Evolutionary conservation across 2,797 vertebrate genomes (phyloP).

Genomic region (Tolypeutes matacus): DNA sequence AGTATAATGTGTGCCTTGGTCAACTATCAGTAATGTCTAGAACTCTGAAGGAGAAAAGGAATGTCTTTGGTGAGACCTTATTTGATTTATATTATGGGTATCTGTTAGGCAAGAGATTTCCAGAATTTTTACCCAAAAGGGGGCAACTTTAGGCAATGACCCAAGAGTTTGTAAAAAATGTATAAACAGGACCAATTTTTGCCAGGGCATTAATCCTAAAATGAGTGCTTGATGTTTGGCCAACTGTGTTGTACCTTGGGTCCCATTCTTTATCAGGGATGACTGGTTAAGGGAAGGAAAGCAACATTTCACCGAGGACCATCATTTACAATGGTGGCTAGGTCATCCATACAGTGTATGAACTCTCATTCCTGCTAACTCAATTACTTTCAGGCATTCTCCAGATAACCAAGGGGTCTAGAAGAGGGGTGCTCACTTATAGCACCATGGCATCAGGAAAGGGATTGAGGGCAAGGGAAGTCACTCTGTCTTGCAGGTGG

Average conservation of each 20-base stretch:
- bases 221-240: background rate
- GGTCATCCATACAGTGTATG: accelerated
- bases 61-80: no score
- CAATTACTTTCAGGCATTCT: no score
- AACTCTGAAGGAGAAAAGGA: no score
- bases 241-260: background rate
- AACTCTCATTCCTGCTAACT: no score
- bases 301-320: background rate
- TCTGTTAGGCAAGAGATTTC: background rate
- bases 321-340: background rate
- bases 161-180: background rate
- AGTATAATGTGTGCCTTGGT: no score
- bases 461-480: no score
- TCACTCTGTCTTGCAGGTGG: no score
- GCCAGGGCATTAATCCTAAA: background rate
- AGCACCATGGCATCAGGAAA: no score
- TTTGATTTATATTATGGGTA: background rate
- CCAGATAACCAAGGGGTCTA: no score
- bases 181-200: no score
- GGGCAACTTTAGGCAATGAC: background rate
- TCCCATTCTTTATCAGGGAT: background rate
- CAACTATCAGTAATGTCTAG: no score
- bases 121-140: background rate
- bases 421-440: no score
- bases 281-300: background rate